Conservation (phyloP, 2,888 invertebrate species). For the Stenodema calcarata region DNA sequence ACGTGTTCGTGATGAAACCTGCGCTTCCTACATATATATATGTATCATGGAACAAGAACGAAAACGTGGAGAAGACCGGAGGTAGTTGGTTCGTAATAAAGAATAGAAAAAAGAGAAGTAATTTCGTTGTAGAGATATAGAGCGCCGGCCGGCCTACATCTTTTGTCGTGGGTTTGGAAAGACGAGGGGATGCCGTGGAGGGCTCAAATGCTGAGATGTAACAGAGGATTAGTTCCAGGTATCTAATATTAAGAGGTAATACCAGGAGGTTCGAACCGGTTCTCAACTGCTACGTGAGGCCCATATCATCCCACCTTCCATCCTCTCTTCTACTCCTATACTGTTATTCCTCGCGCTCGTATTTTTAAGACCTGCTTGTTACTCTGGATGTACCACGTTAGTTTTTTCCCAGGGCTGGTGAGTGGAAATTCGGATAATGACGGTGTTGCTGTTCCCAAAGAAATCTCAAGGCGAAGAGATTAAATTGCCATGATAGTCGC, state of each 20-base stretch:
- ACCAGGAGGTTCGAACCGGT: conserved; percentile 25
- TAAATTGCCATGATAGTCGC: background rate
- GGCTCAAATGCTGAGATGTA: background rate
- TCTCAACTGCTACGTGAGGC: conserved; percentile 27
- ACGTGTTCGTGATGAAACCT: background rate
- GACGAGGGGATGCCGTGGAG: background rate
- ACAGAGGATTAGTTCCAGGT: conserved; percentile 34
- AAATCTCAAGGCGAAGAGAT: background rate
- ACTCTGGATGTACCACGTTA: background rate
- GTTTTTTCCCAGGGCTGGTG: background rate
- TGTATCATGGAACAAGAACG: background rate
- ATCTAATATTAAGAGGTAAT: conserved; percentile 35
- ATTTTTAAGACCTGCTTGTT: background rate
- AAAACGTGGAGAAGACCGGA: background rate
- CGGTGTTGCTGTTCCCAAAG: background rate
- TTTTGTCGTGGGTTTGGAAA: background rate
- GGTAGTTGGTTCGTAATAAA: background rate
- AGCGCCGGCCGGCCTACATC: background rate
- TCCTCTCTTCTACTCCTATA: background rate
- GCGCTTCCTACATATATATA: background rate
- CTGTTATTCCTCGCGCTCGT: background rate
- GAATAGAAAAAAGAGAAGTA: background rate
- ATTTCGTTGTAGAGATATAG: conserved; percentile 29
- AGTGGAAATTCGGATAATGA: background rate
- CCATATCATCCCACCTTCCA: background rate